phyloP scores from a whole-genome alignment of 2,888 invertebrate species.

The Podabrus alpinus region DNA sequence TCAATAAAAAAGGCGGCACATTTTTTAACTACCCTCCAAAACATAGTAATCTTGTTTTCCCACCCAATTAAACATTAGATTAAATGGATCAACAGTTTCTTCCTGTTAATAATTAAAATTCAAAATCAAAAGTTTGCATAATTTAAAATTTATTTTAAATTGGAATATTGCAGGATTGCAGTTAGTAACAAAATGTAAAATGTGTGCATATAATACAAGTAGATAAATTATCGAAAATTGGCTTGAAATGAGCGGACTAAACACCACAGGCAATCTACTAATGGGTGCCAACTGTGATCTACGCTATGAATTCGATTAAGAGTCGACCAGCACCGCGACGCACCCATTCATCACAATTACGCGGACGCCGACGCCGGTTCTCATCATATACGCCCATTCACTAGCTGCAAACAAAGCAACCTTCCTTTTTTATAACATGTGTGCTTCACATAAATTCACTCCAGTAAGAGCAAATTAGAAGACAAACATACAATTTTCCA shows the following conservation, averaged over 20 bases:
- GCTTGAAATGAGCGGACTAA: constrained; percentile 6
- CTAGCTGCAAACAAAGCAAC: constrained; percentile 19
- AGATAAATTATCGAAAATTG: not conserved
- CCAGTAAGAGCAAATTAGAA: constrained; percentile 7
- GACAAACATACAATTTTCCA: constrained; percentile 3
- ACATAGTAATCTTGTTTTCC: not conserved
- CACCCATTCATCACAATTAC: constrained; percentile 42
- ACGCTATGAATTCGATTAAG: constrained; percentile 44
- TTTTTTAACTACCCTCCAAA: not conserved
- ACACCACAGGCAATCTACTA: constrained; percentile 41
- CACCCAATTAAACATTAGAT: not conserved
- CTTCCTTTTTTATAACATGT: constrained; percentile 18
- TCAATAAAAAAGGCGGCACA: not conserved
- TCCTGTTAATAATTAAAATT: too few species aligned
- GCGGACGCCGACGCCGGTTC: constrained; percentile 32
- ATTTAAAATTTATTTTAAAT: not conserved
- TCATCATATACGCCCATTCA: constrained; percentile 30
- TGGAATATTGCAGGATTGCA: not conserved
- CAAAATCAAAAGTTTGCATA: not conserved
- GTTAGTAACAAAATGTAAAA: not conserved
- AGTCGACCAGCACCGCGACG: constrained; percentile 39
- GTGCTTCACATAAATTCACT: constrained; percentile 26
- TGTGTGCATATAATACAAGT: not conserved
- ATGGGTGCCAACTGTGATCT: constrained; percentile 43
- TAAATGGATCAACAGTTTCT: not conserved